A percentile compares a stretch with the other conserved stretches of the same genome.
phyloP scores from a whole-genome alignment of 1,140 invertebrate genomes.

The Musca vetustissima region DNA sequence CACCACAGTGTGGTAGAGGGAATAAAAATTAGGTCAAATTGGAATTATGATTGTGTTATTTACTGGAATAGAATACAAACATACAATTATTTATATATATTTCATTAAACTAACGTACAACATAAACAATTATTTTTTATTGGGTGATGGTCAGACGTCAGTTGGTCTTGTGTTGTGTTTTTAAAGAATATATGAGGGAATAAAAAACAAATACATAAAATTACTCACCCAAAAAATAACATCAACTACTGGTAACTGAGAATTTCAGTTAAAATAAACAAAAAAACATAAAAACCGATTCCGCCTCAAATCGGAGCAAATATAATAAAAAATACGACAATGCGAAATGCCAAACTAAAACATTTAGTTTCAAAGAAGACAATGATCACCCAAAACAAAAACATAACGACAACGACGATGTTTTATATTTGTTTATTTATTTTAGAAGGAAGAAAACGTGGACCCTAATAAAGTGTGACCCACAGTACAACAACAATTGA shows the following conservation, averaged over 20 bases:
- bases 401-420: too few species aligned
- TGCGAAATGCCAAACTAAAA: not conserved
- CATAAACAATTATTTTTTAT: too few species aligned
- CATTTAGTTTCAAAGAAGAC: not conserved
- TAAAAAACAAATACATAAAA: conserved; percentile 9
- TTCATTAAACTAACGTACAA: too few species aligned
- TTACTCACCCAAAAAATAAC: conserved; percentile 1
- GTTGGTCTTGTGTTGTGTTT: conserved; percentile 20
- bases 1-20: too few species aligned
- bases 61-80: too few species aligned
- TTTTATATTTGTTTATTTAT: conserved; percentile 11
- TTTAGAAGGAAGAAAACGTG: conserved; percentile 2
- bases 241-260: conserved; percentile 1
- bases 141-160: not conserved
- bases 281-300: too few species aligned
- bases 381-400: not conserved
- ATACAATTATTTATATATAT: too few species aligned
- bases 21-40: too few species aligned
- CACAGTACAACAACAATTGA: too few species aligned
- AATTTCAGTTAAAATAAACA: conserved; percentile 8
- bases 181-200: not conserved
- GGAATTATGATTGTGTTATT: too few species aligned
- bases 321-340: not conserved
- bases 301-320: conserved; percentile 6
- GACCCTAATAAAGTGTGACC: too few species aligned